A percentile compares a stretch with the other conserved stretches of the same genome.
These are phyloP conservation scores for Cosmorhoe ocellata DNA, from an alignment of 2,888 invertebrate species.

Conservation along the genomic window DNA sequence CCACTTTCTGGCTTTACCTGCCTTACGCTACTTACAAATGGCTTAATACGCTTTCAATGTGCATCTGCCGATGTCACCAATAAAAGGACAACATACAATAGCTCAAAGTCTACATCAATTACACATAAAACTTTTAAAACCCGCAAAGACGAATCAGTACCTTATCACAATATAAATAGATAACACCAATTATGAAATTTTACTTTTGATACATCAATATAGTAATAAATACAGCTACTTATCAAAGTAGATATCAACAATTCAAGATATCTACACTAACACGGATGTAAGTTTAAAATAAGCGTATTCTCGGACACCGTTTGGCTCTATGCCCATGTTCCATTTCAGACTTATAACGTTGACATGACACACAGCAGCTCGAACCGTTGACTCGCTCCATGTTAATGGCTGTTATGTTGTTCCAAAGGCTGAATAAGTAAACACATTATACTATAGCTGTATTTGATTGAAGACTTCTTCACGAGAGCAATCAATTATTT, in stretches of 20 bases:
- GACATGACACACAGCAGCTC: conserved; percentile 33
- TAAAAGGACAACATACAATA: neutral
- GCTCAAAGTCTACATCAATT: neutral
- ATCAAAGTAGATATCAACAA: conserved; percentile 73
- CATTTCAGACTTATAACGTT: conserved; percentile 70
- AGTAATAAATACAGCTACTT: conserved; percentile 63
- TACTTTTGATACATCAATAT: conserved; percentile 51
- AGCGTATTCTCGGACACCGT: conserved; percentile 79
- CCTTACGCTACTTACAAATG: no score
- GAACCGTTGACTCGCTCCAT: conserved; percentile 29
- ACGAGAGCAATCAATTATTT: no score
- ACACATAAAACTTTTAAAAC: conserved; percentile 18
- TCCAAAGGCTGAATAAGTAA: conserved; percentile 13
- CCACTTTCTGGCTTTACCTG: no score
- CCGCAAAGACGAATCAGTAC: conserved; percentile 35
- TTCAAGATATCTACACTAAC: conserved; percentile 67
- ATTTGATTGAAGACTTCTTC: no score
- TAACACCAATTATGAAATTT: conserved; percentile 52
- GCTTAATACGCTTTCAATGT: neutral
- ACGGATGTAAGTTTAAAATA: conserved; percentile 78
- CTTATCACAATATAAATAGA: conserved; percentile 47
- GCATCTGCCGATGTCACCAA: conserved; percentile 1
- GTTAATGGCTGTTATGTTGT: conserved; percentile 16
- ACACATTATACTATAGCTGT: no score
- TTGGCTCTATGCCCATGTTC: conserved; percentile 67